Conservation (phyloP, 2,113 vertebrate species). For the human (Homo sapiens) region DNA sequence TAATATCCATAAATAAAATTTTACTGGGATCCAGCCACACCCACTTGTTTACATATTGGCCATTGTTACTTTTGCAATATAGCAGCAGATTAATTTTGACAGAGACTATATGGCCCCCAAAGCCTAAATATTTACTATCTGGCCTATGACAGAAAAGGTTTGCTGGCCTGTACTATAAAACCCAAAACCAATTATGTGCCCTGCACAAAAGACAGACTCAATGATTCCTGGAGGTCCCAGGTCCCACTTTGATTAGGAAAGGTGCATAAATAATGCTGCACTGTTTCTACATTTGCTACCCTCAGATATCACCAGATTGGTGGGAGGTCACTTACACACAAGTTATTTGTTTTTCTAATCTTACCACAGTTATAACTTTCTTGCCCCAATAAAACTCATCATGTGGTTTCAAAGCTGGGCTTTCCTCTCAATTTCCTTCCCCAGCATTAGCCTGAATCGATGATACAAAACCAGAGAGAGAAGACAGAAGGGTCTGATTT, state of each 20-base stretch:
- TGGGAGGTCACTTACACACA: background rate
- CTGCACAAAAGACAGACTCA: background rate
- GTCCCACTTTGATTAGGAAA: background rate
- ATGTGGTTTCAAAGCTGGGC: background rate
- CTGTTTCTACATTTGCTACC: background rate
- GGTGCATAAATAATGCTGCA: background rate
- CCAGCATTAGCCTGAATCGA: background rate
- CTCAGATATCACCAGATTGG: background rate
- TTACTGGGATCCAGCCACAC: background rate
- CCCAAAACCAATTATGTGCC: background rate
- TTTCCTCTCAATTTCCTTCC: background rate
- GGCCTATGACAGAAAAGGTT: background rate
- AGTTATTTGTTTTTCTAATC: slow-evolving; percentile 3
- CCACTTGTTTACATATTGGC: background rate
- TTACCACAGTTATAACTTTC: background rate
- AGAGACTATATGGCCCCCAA: background rate
- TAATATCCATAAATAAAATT: background rate
- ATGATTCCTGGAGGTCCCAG: background rate
- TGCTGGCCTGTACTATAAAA: background rate
- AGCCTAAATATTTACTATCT: background rate
- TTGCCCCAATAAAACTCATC: background rate
- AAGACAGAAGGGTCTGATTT: background rate
- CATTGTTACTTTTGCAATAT: background rate
- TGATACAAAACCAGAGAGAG: background rate
- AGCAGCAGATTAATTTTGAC: background rate